Percentiles rank a stretch among this genome's conserved stretches.
phyloP scores from a whole-genome alignment of 2,888 invertebrate species.

The Agrilus biguttatus region DNA sequence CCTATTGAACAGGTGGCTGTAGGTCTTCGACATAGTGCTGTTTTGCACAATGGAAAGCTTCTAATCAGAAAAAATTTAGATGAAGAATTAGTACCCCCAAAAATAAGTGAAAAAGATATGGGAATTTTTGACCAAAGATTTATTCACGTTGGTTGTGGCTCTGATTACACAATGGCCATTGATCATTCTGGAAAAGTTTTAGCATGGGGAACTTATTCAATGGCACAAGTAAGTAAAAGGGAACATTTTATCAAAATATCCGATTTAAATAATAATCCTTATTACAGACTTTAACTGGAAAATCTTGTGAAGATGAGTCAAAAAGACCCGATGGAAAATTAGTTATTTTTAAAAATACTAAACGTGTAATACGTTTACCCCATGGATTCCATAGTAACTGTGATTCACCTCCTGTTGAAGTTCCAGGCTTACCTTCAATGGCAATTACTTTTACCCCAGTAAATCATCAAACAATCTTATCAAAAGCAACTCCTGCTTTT shows the following conservation, averaged over 20 bases:
- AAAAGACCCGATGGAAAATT: slow-evolving; percentile 41
- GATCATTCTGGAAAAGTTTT: slow-evolving; percentile 50
- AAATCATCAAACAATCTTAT: slow-evolving; percentile 21
- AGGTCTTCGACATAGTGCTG: slow-evolving; percentile 67
- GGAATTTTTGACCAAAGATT: slow-evolving; percentile 23
- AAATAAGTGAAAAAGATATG: slow-evolving; percentile 25
- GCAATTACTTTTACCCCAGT: slow-evolving; percentile 27
- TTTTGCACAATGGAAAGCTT: slow-evolving; percentile 25
- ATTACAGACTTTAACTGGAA: slow-evolving; percentile 38
- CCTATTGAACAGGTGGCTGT: slow-evolving; percentile 32
- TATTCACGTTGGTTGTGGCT: slow-evolving; percentile 49
- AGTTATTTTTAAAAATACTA: slow-evolving; percentile 55
- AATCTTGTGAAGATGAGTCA: slow-evolving; percentile 40
- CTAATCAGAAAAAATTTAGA: slow-evolving; percentile 80
- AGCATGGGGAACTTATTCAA: slow-evolving; percentile 61
- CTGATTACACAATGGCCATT: slow-evolving; percentile 62
- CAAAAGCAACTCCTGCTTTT: slow-evolving; percentile 16
- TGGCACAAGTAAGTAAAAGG: slow-evolving; percentile 39
- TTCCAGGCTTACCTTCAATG: slow-evolving; percentile 29
- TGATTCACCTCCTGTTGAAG: slow-evolving; percentile 27
- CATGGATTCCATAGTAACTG: slow-evolving; percentile 22
- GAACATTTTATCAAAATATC: not conserved
- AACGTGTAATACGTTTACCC: slow-evolving; percentile 56
- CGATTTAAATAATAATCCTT: not conserved
- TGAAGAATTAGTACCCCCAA: slow-evolving; percentile 72